phyloP scores from a whole-genome alignment of 2,797 vertebrate genomes.

The Acanthurus lineatus region DNA sequence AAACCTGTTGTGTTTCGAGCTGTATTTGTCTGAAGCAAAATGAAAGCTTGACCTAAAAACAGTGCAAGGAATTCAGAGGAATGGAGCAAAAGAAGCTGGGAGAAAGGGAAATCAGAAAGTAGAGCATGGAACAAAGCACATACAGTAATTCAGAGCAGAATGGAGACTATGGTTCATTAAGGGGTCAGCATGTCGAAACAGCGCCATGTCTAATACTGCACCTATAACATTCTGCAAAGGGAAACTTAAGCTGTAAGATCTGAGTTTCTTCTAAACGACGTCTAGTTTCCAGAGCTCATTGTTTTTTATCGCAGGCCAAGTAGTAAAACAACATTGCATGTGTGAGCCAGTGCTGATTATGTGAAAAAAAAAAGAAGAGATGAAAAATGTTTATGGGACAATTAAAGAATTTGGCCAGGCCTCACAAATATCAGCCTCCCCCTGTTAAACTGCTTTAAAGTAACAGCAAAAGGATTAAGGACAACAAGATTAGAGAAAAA shows the following conservation, averaged over 20 bases:
- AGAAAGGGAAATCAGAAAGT: constrained; percentile 36
- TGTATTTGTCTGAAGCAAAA: constrained; percentile 18
- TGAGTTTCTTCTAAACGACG: constrained; percentile 48
- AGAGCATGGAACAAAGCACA: constrained; percentile 43
- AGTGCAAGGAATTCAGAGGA: constrained; percentile 35
- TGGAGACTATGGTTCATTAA: constrained; percentile 58
- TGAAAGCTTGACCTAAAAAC: constrained; percentile 10
- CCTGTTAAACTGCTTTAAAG: constrained; percentile 57
- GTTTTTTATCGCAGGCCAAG: constrained; percentile 74
- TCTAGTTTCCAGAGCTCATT: constrained; percentile 62
- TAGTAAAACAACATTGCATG: constrained; percentile 72
- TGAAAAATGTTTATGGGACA: constrained; percentile 77
- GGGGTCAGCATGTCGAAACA: constrained; percentile 63
- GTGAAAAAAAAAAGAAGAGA: constrained; percentile 41
- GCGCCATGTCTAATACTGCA: constrained; percentile 49
- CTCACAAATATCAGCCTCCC: constrained; percentile 62
- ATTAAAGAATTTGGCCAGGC: constrained; percentile 75
- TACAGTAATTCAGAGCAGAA: constrained; percentile 58
- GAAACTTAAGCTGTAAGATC: constrained; percentile 42
- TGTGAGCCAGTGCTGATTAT: constrained; percentile 62
- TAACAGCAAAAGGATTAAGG: constrained; percentile 49
- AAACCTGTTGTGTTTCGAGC: constrained; percentile 18
- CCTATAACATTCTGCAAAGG: constrained; percentile 43
- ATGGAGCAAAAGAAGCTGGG: constrained; percentile 33
- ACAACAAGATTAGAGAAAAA: constrained; percentile 59